phyloP scores from a whole-genome alignment of 2,888 invertebrate species.

The Lydus trimaculatus region DNA sequence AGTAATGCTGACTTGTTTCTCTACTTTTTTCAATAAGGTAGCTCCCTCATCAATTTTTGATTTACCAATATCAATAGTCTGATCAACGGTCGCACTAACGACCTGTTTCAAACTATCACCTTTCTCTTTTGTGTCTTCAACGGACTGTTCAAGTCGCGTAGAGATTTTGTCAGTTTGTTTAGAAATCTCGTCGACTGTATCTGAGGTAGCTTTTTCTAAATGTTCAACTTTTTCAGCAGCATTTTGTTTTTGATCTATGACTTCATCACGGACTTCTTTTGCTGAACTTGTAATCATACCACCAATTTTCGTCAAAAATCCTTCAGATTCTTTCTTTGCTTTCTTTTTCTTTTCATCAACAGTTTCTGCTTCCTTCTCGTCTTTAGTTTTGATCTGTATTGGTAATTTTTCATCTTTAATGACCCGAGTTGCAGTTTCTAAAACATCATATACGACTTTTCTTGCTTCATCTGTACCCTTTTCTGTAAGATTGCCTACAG shows the following conservation, averaged over 20 bases:
- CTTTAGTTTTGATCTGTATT: slow-evolving; percentile 1
- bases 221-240: slow-evolving; percentile 20
- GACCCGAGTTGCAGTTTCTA: slow-evolving; percentile 16
- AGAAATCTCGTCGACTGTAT: slow-evolving; percentile 46
- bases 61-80: neutral
- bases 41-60: slow-evolving; percentile 7
- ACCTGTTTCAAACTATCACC: slow-evolving; percentile 4
- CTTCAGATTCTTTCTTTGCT: slow-evolving; percentile 29
- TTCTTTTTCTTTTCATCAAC: slow-evolving; percentile 37
- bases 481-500: slow-evolving; percentile 16
- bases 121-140: slow-evolving; percentile 2
- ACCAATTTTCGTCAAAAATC: slow-evolving; percentile 33
- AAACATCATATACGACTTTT: slow-evolving; percentile 30
- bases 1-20: neutral
- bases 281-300: slow-evolving; percentile 33
- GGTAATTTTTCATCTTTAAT: slow-evolving; percentile 21
- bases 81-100: slow-evolving; percentile 12
- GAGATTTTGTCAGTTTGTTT: slow-evolving; percentile 39
- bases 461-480: slow-evolving; percentile 34
- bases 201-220: slow-evolving; percentile 40
- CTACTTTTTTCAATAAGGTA: neutral
- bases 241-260: slow-evolving; percentile 12
- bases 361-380: slow-evolving; percentile 3
- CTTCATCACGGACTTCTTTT: slow-evolving; percentile 16
- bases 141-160: slow-evolving; percentile 28